These are phyloP conservation scores for Rhinogobius similis DNA, from an alignment of 2,113 vertebrate genomes.

Conservation along the genomic window DNA sequence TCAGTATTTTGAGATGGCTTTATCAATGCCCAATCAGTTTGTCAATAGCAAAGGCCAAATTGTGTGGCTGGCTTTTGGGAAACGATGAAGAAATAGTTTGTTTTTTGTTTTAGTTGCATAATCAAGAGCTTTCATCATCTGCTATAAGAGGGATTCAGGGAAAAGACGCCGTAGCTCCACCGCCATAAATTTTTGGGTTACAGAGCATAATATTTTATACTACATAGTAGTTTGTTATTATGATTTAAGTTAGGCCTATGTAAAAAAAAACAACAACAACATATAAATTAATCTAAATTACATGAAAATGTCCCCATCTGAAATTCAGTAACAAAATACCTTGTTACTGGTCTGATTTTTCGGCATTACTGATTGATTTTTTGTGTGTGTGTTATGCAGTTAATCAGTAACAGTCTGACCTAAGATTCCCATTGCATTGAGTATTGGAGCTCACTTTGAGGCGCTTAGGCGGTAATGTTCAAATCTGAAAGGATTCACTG, in stretches of 20 bases:
- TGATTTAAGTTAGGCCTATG: background rate
- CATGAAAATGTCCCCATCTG: background rate
- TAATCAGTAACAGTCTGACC: conserved; percentile 66
- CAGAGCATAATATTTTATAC: background rate
- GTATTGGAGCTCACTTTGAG: conserved; percentile 9
- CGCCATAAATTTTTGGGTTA: background rate
- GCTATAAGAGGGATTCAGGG: background rate
- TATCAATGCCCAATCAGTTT: conserved; percentile 26
- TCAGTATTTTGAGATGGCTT: background rate
- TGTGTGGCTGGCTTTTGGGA: conserved; percentile 53
- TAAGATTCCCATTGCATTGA: conserved; percentile 2
- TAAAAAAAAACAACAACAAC: background rate
- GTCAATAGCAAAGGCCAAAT: conserved; percentile 23
- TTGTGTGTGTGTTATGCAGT: conserved; percentile 56
- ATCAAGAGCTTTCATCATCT: conserved; percentile 22
- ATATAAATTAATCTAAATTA: background rate
- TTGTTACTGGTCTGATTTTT: no score
- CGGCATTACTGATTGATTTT: background rate
- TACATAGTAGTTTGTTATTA: background rate
- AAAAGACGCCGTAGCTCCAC: conserved; percentile 2
- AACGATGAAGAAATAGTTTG: conserved; percentile 56
- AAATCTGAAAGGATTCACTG: background rate
- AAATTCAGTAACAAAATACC: background rate
- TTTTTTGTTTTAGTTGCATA: conserved; percentile 48
- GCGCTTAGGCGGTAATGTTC: conserved; percentile 21